Evolutionary conservation across 2,797 vertebrate species (phyloP).

Genomic region (Helicolenus hilgendorfi): DNA sequence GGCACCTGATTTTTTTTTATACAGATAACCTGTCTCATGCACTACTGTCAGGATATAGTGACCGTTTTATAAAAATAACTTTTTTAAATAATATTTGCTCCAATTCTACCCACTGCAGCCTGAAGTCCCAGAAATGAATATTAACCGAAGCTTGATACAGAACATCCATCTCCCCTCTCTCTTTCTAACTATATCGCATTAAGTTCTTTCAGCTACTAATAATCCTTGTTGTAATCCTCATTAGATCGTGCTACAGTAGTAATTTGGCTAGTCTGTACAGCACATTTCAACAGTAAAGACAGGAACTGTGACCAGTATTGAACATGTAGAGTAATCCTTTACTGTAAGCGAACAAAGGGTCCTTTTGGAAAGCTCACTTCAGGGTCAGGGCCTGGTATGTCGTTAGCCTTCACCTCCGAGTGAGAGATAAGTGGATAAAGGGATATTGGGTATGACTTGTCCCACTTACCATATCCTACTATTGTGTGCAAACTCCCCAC

Average conservation of each 20-base stretch:
- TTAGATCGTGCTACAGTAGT: not conserved
- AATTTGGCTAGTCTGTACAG: not conserved
- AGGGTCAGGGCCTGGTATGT: slow-evolving; percentile 1
- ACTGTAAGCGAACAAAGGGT: not conserved
- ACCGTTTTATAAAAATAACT: too few species aligned
- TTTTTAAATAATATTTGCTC: too few species aligned
- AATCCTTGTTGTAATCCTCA: slow-evolving; percentile 31
- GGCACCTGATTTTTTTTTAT: too few species aligned
- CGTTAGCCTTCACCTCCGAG: slow-evolving; percentile 10
- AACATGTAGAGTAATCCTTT: not conserved
- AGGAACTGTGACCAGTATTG: too few species aligned
- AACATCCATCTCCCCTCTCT: not conserved
- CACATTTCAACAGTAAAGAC: not conserved
- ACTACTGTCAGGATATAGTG: too few species aligned
- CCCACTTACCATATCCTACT: slow-evolving; percentile 10
- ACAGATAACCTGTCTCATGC: too few species aligned
- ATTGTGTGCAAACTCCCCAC: slow-evolving; percentile 30
- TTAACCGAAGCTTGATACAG: slow-evolving; percentile 4
- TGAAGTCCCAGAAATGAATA: slow-evolving; percentile 3
- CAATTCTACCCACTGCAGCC: not conserved
- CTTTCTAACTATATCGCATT: not conserved
- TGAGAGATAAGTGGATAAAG: slow-evolving; percentile 52
- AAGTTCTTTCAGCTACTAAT: slow-evolving; percentile 4
- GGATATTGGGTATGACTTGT: slow-evolving; percentile 23
- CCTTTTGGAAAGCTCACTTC: slow-evolving; percentile 4